Conservation (phyloP, 2,888 invertebrate genomes). For the Mythimna vitellina region DNA sequence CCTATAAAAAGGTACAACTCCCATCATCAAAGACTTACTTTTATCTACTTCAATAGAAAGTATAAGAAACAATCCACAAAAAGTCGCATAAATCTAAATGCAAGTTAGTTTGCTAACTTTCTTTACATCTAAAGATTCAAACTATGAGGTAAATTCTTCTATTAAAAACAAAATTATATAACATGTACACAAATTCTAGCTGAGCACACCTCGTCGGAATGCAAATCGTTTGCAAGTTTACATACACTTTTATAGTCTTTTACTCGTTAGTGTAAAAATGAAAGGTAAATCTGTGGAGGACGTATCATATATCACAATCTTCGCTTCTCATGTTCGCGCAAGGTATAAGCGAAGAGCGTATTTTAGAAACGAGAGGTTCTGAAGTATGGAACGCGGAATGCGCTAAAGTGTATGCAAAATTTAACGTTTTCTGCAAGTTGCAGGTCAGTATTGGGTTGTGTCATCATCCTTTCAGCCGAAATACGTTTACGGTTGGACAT, state of each 20-base stretch:
- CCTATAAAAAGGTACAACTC: no score
- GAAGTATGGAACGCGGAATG: not conserved
- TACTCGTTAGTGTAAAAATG: conserved; percentile 63
- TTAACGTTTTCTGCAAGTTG: no score
- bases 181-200: conserved; percentile 8
- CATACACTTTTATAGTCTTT: conserved; percentile 54
- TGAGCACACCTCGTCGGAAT: conserved; percentile 3
- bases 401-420: no score
- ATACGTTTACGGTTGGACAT: no score
- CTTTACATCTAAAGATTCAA: not conserved
- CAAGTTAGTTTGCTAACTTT: not conserved
- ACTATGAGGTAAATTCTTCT: conserved; percentile 12
- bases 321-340: conserved; percentile 22
- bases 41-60: not conserved
- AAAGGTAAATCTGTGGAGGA: conserved; percentile 67
- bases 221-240: conserved; percentile 45
- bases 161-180: conserved; percentile 11
- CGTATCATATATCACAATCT: conserved; percentile 67
- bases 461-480: no score
- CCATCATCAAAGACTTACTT: no score
- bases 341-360: conserved; percentile 28
- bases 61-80: not conserved
- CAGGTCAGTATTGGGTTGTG: no score
- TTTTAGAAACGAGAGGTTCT: not conserved
- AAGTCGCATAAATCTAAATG: not conserved